A percentile compares a stretch with the other conserved stretches of the same genome.
Conservation (phyloP, 2,888 invertebrate species). For the Amphipoea lucens region DNA sequence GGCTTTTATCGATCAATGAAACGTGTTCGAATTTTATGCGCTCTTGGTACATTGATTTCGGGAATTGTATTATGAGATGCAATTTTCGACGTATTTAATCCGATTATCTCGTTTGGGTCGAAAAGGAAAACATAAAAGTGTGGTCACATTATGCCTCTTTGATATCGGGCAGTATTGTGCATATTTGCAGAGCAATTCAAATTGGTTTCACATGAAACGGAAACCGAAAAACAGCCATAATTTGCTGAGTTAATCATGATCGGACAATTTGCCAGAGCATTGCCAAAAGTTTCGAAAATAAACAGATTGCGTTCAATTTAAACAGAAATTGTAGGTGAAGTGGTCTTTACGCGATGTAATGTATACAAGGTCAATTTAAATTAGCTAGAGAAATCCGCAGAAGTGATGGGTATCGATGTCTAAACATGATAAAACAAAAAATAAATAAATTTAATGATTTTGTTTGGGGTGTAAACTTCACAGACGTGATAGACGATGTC, state of each 20-base stretch:
- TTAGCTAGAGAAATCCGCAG: not conserved
- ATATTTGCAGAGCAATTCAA: conserved; percentile 21
- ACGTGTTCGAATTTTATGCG: conserved; percentile 36
- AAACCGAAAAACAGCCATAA: conserved; percentile 20
- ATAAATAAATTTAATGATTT: not conserved
- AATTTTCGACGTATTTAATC: conserved; percentile 39
- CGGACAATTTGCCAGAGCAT: conserved; percentile 11
- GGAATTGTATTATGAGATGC: conserved; percentile 26
- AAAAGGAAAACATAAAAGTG: conserved; percentile 10
- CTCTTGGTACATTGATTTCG: conserved; percentile 39
- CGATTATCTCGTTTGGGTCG: conserved; percentile 14
- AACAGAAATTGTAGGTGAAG: conserved; percentile 24
- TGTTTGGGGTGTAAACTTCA: not conserved
- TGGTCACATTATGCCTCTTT: conserved; percentile 32
- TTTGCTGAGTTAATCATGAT: conserved; percentile 42
- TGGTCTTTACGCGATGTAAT: not conserved
- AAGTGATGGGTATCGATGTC: not conserved
- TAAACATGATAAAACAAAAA: not conserved
- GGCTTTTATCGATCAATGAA: conserved; percentile 55
- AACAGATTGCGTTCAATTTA: conserved; percentile 31
- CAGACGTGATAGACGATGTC: not conserved
- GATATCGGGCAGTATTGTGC: not conserved
- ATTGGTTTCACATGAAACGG: conserved; percentile 31
- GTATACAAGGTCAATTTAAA: not conserved
- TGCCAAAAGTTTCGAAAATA: conserved; percentile 40